Percentiles rank a stretch among this genome's conserved stretches.
These are phyloP conservation scores for Camponotus floridanus DNA, from an alignment of 1,140 invertebrate species.

Conservation along the genomic window DNA sequence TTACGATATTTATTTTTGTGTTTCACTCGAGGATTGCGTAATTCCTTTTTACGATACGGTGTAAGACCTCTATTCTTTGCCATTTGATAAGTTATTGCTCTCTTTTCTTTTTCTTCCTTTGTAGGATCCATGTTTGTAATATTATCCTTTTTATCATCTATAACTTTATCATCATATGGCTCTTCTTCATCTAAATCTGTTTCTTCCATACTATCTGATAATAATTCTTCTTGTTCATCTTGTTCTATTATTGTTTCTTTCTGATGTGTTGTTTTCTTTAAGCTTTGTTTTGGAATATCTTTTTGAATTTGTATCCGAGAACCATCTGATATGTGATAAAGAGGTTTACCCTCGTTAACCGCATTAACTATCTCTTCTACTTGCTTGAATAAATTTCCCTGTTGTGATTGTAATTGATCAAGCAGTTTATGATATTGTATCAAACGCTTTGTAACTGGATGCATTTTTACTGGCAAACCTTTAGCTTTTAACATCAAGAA, in stretches of 20 bases:
- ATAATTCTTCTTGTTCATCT: background rate
- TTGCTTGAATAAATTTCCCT: constrained; percentile 87
- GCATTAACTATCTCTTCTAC: constrained; percentile 82
- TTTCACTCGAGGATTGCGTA: constrained; percentile 97
- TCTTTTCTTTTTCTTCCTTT: constrained; percentile 87
- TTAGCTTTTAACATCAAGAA: constrained; percentile 94
- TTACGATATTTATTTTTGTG: constrained; percentile 96
- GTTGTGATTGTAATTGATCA: constrained; percentile 90
- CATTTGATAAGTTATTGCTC: constrained; percentile 96
- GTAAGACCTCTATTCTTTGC: constrained; percentile 98
- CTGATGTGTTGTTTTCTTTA: constrained; percentile 21
- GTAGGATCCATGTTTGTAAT: constrained; percentile 76
- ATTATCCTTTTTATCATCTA: constrained; percentile 79
- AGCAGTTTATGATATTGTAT: constrained; percentile 93
- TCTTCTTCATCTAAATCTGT: constrained; percentile 54
- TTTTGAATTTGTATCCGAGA: constrained; percentile 15
- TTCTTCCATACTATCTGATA: constrained; percentile 17
- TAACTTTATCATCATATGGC: constrained; percentile 75
- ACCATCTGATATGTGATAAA: constrained; percentile 75
- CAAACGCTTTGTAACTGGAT: constrained; percentile 95
- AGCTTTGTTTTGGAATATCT: constrained; percentile 43
- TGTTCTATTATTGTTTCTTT: background rate
- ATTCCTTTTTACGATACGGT: constrained; percentile 95
- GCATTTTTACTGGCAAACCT: constrained; percentile 90
- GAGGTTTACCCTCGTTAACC: constrained; percentile 73